Conservation (phyloP, 2,113 vertebrate species). For the Procavia capensis region DNA sequence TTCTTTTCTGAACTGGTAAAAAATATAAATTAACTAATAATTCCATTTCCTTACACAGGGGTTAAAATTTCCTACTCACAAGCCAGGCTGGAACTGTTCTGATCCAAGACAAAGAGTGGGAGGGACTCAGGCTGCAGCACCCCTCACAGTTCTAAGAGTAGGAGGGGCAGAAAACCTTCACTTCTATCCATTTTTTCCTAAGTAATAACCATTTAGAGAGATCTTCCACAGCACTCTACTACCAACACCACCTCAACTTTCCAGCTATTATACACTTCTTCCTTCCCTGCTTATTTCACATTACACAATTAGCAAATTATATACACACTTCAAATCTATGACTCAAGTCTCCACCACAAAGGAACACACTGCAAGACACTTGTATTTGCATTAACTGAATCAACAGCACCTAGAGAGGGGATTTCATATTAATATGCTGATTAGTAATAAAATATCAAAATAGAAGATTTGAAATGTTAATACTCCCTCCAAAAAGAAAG, state of each 20-base stretch:
- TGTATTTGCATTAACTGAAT: background rate
- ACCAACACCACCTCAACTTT: background rate
- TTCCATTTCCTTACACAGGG: background rate
- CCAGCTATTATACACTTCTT: background rate
- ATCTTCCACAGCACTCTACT: background rate
- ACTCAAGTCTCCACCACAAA: conserved; percentile 46
- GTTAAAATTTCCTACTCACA: background rate
- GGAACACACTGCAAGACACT: background rate
- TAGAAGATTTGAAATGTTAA: conserved; percentile 42
- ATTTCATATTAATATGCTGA: background rate
- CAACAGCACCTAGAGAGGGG: background rate
- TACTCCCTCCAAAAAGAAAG: background rate
- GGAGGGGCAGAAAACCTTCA: background rate
- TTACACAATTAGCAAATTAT: conserved; percentile 54
- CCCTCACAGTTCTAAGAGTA: background rate
- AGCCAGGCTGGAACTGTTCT: background rate
- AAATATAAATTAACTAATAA: background rate
- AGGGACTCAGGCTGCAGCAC: background rate
- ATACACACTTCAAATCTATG: conserved; percentile 27
- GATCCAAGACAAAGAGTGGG: background rate
- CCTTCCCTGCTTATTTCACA: background rate
- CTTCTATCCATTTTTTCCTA: conserved; percentile 12
- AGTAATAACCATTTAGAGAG: conserved; percentile 3
- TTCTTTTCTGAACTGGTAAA: background rate
- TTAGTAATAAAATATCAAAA: background rate